These are phyloP conservation scores for Cydia splendana DNA, from an alignment of 1,140 invertebrate species.

Conservation along the genomic window DNA sequence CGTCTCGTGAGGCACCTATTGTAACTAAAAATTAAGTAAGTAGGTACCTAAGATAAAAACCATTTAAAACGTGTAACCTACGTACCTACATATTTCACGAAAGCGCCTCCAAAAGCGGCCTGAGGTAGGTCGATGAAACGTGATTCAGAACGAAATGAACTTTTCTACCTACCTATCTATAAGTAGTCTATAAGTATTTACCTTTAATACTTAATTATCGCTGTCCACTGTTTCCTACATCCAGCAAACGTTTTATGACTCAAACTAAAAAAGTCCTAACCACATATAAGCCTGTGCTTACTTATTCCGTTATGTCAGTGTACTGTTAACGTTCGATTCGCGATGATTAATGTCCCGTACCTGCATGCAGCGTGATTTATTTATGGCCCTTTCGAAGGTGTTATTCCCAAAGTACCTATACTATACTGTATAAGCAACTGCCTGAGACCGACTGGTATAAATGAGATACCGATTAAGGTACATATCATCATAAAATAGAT, in stretches of 20 bases:
- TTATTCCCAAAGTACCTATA: not conserved
- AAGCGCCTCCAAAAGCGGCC: too few species aligned
- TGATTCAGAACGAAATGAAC: not conserved
- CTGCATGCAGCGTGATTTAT: slow-evolving; percentile 20
- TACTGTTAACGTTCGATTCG: not conserved
- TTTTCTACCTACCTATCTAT: not conserved
- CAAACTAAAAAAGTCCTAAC: not conserved
- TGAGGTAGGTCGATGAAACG: too few species aligned
- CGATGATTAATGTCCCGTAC: slow-evolving; percentile 10
- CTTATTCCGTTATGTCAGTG: not conserved
- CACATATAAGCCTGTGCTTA: not conserved
- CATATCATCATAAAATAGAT: too few species aligned
- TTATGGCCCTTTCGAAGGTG: not conserved
- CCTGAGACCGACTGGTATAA: too few species aligned
- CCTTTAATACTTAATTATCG: not conserved
- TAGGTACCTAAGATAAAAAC: too few species aligned
- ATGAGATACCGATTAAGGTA: too few species aligned
- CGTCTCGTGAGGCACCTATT: too few species aligned
- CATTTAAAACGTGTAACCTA: too few species aligned
- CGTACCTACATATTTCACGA: too few species aligned
- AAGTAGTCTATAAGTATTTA: too few species aligned
- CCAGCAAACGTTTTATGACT: not conserved
- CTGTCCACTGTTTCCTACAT: not conserved
- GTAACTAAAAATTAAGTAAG: too few species aligned
- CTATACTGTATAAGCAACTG: too few species aligned